Evolutionary conservation across 2,113 vertebrate species (phyloP), one percentile per base, ranked within the genome.

Genomic region (Carassius auratus): DNA sequence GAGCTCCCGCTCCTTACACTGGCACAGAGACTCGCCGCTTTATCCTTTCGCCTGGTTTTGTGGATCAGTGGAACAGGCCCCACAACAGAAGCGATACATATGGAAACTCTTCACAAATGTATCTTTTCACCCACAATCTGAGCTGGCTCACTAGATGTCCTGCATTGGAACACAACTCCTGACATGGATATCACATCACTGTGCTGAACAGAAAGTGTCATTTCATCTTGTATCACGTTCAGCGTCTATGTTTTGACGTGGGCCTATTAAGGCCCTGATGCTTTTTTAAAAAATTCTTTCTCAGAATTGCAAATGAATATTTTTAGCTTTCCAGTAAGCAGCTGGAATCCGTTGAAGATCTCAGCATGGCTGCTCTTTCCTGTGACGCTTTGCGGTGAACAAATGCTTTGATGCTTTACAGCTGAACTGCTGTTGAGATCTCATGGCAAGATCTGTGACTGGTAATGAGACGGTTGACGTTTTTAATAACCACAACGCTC

Each of bases 61-160:
- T 94, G 94, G 94, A 93, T 95, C 94, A 94, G 92, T 93, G 89
- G 92, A 93, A 93, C 90, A 92, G 92, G 91, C 92, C 89, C 50
- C 89, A 86, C 88, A 93, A 94, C 93, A 93, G 91, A 93, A 93
- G 92, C 91, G 92, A 93, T 91, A 93, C 92, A 92, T 90, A 93
- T 92, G 88, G 88, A 90, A 87, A 88, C 91, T 91, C 92, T 92
- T 94, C 93, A 93, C 92, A 94, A 93, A 94, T 93, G 92, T 93
- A 92, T 94, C 92, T 92, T 94, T 92, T 92, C 79, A 80, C 86
- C 90, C 89, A 88, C 90, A 55, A 91, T 90, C 90, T 93, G 91
- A 92, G 92, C 90, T 86, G 91, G 92, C 92, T 94, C 92, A 90
- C 91, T 94, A 92, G 91, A 93, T 88, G 91, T 91, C 89, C 92